Conservation (phyloP, 2,797 vertebrate genomes). For the Trachops cirrhosus region DNA sequence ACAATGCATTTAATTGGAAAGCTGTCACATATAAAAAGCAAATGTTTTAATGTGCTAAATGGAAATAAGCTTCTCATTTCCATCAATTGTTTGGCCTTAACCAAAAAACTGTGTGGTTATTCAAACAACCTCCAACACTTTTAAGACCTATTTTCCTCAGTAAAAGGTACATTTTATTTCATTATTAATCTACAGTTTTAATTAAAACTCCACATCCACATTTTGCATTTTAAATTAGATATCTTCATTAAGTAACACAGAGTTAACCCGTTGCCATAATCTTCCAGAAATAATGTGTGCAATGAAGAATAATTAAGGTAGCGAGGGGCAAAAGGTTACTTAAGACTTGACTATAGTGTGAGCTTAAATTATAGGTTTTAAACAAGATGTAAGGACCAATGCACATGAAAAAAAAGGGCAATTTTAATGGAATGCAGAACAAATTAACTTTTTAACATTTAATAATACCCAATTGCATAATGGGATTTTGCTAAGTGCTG, state of each 20-base stretch:
- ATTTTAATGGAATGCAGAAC: conserved; percentile 84
- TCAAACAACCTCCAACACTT: background rate
- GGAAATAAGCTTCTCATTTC: background rate
- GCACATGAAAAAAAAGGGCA: conserved; percentile 76
- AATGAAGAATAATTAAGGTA: conserved; percentile 78
- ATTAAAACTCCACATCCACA: conserved; percentile 60
- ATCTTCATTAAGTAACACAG: conserved; percentile 78
- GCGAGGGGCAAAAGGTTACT: conserved; percentile 79
- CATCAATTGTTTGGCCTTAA: background rate
- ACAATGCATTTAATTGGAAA: conserved; percentile 34
- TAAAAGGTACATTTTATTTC: conserved; percentile 60
- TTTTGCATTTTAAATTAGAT: conserved; percentile 72
- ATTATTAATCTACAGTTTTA: conserved; percentile 57
- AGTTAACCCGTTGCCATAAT: conserved; percentile 75
- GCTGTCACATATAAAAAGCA: conserved; percentile 36
- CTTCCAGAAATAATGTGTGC: conserved; percentile 70
- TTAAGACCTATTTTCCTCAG: conserved; percentile 38
- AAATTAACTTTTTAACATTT: conserved; percentile 84
- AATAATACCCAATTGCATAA: conserved; percentile 75
- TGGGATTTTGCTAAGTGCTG: conserved; percentile 79
- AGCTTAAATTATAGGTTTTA: conserved; percentile 84
- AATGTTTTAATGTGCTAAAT: conserved; percentile 33
- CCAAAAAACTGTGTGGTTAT: background rate
- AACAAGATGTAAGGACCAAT: conserved; percentile 74
- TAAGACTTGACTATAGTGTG: conserved; percentile 66